Base-by-base conservation (phyloP, 2,797 vertebrate species). In the Orientallactaga sibirica region DNA sequence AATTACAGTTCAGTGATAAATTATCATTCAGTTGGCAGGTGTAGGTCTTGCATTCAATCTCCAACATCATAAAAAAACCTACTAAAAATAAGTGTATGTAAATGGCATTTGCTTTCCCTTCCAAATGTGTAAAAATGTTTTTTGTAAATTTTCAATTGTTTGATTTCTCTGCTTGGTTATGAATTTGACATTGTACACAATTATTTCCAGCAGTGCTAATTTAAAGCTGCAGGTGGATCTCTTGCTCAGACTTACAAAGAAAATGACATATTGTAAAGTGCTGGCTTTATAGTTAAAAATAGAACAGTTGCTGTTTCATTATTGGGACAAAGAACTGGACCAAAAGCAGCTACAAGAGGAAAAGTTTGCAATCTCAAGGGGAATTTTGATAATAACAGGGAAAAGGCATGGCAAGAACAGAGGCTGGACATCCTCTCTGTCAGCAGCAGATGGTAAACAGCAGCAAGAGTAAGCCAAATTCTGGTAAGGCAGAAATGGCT, bases 191-290 rank as follows among this genome's bases (percentile, higher is more conserved):
- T 11, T 78, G 25, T 15, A 70, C 7, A 83, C 33, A 82, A 82
- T 82, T 33, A 5, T 64, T 73, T 70, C 41, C 14, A 33, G 20
- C 27, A 27, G 7, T 75, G 15, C 58, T 78, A 64, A 70, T 80
- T 74, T 5, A 14, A 29, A 41, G 1, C 6, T 87, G 5, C 52
- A 15, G 1, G n/a, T 64, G 7, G 0, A 33, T 71, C 6, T 71
- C 76, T 66, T 87, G 62, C 67, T 74, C 74, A 83, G 33, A 70
- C 79, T 84, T 19, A 41, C 18, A 71, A 95, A 62, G 27, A 5
- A 73, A 68, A 85, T 92, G 16, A 76, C 27, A 19, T 68, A 58
- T 16, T 25, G 48, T 74, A 24, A 86, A 87, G 15, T 41, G 4
- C 7, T n/a, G n/a, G 3, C 20, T 67, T 7, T 29, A 71, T 80